Conservation (phyloP, 2,888 invertebrate genomes). For the Brachypterus glaber region DNA sequence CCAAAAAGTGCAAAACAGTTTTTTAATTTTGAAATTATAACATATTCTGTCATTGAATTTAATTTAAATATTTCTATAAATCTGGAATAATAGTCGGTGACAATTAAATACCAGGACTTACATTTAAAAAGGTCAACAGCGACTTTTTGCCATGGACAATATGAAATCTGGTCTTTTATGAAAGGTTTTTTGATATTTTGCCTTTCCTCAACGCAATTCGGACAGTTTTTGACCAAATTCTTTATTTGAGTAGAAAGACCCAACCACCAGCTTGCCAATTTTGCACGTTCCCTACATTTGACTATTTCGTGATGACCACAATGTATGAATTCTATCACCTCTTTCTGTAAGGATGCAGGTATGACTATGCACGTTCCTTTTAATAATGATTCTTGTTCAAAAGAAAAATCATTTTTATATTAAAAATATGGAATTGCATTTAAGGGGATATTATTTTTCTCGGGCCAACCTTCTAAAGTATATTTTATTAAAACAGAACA, state of each 20-base stretch:
- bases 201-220: background rate
- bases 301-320: constrained; percentile 7
- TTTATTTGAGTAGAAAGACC: background rate
- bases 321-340: constrained; percentile 3
- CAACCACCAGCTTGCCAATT: background rate
- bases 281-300: constrained; percentile 1
- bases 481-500: constrained; percentile 2
- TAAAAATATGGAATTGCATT: background rate
- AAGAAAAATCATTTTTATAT: background rate
- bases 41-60: background rate
- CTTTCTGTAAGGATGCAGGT: background rate
- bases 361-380: constrained; percentile 5
- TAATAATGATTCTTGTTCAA: background rate
- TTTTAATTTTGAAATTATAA: background rate
- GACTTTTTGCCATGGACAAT: background rate
- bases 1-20: background rate
- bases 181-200: background rate
- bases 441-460: background rate
- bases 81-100: background rate
- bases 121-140: background rate
- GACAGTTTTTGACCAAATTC: too few species aligned
- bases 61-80: background rate
- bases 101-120: background rate
- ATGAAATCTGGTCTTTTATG: too few species aligned
- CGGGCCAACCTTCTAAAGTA: background rate